Evolutionary conservation across 2,888 invertebrate species (phyloP).

Genomic region (Fragum whitleyi): DNA sequence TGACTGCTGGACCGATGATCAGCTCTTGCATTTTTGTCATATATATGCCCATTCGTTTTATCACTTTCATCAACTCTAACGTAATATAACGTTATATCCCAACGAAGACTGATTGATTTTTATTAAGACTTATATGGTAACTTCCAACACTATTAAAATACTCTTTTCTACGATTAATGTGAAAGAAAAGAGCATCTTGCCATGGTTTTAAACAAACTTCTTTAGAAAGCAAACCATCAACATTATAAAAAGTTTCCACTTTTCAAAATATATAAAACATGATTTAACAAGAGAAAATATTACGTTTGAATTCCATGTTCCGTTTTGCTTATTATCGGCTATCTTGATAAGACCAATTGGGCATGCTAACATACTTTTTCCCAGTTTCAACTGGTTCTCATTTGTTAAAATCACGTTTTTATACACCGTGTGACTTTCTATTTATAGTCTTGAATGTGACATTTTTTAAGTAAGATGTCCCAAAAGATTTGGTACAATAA

Average conservation of each 20-base stretch:
- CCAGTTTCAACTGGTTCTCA: no score
- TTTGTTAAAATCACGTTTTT: no score
- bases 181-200: neutral
- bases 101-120: neutral
- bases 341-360: no score
- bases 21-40: neutral
- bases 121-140: neutral
- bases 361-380: no score
- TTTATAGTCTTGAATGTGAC: no score
- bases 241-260: neutral
- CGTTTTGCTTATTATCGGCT: no score
- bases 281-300: neutral
- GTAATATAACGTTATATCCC: neutral
- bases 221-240: neutral
- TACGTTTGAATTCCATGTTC: no score
- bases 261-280: neutral
- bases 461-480: no score
- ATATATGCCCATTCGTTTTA: neutral
- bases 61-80: neutral
- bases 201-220: conserved; percentile 5
- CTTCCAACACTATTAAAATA: neutral
- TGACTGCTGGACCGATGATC: no score
- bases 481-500: no score
- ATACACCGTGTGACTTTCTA: no score
- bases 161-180: conserved; percentile 8